Evolutionary conservation across 2,113 vertebrate genomes (phyloP).

Genomic region (Bagarius yarrelli): DNA sequence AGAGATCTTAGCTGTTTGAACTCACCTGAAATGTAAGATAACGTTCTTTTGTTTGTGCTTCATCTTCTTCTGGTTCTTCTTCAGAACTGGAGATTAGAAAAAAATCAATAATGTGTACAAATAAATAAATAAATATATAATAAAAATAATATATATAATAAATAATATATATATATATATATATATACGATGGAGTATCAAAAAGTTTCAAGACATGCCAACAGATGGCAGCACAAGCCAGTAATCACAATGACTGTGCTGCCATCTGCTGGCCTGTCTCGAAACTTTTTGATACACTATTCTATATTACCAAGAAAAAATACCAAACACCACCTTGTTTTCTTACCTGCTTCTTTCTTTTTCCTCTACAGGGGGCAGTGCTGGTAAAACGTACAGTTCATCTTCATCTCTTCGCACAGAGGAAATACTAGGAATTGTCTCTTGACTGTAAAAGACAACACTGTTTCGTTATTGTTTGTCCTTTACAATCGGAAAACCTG

Average conservation of each 20-base stretch:
- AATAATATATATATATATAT: too few relatives aligned
- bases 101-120: background rate
- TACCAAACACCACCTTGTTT: background rate
- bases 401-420: constrained; percentile 80
- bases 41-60: constrained; percentile 70
- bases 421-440: constrained; percentile 82
- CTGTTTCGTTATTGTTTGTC: background rate
- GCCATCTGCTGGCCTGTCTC: too few relatives aligned
- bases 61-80: constrained; percentile 82
- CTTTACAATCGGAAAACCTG: background rate
- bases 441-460: constrained; percentile 66
- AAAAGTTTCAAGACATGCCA: too few relatives aligned
- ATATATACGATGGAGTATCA: background rate
- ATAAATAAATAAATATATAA: too few relatives aligned
- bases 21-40: constrained; percentile 78
- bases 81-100: constrained; percentile 66
- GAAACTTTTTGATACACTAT: too few relatives aligned
- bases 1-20: background rate
- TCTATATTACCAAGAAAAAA: background rate
- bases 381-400: constrained; percentile 84
- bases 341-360: constrained; percentile 80
- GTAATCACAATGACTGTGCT: too few relatives aligned
- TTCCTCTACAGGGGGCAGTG: constrained; percentile 73
- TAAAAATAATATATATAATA: too few relatives aligned
- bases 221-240: too few relatives aligned